These are phyloP conservation scores for Forbesichthys agassizii DNA, from an alignment of 2,113 vertebrate species.

Conservation along the genomic window DNA sequence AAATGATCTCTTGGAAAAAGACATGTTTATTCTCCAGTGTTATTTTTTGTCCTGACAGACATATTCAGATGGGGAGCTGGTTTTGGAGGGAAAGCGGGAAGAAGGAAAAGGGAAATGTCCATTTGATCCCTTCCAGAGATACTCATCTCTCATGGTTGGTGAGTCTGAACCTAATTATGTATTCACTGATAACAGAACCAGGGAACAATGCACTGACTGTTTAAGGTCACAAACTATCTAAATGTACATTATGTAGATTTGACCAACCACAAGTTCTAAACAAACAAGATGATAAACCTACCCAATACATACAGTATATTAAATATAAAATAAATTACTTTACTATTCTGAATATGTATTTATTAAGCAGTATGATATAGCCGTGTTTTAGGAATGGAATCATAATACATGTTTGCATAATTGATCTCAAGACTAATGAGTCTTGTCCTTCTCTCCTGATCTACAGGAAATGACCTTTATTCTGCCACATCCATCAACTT, in stretches of 20 bases:
- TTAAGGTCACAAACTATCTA: slow-evolving; percentile 16
- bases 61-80: slow-evolving; percentile 65
- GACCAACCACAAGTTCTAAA: neutral
- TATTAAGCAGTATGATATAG: too few species aligned
- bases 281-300: too few species aligned
- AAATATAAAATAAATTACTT: too few species aligned
- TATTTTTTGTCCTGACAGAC: slow-evolving; percentile 46
- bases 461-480: slow-evolving; percentile 79
- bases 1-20: slow-evolving; percentile 14
- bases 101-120: slow-evolving; percentile 80
- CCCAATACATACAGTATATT: too few species aligned
- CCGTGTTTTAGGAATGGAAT: neutral
- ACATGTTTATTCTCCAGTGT: neutral
- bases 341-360: too few species aligned
- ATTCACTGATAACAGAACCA: slow-evolving; percentile 3
- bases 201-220: slow-evolving; percentile 14
- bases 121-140: slow-evolving; percentile 78
- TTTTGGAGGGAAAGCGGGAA: slow-evolving; percentile 66
- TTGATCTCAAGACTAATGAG: slow-evolving; percentile 43
- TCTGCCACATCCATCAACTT: slow-evolving; percentile 84
- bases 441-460: slow-evolving; percentile 35
- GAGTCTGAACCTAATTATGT: slow-evolving; percentile 43
- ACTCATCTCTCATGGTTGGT: slow-evolving; percentile 78
- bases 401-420: slow-evolving; percentile 29
- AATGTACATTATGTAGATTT: neutral